phyloP scores from a whole-genome alignment of 35 echinoderm and acorn worm species.

The Heliocidaris erythrogramma region DNA sequence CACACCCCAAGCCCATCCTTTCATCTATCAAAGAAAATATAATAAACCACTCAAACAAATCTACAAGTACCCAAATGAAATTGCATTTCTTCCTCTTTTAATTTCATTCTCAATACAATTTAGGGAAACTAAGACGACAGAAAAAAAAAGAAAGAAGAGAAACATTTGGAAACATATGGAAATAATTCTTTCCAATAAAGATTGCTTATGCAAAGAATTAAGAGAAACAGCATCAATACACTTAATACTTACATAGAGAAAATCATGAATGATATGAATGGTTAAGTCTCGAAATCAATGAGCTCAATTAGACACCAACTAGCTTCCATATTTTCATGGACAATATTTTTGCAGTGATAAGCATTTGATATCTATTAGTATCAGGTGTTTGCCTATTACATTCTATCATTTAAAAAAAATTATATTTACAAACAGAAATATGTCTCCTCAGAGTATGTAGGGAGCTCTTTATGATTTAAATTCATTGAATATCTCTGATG shows the following conservation, averaged over 20 bases:
- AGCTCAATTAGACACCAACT: background rate
- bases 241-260: constrained; percentile 6
- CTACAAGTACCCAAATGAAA: background rate
- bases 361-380: background rate
- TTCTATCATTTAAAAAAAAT: background rate
- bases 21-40: background rate
- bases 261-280: background rate
- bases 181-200: constrained; percentile 6
- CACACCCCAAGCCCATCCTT: background rate
- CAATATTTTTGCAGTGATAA: background rate
- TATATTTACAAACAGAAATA: constrained; percentile 19
- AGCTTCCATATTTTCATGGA: background rate
- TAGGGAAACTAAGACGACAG: constrained; percentile 8
- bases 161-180: background rate
- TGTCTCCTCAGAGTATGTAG: background rate
- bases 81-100: constrained; percentile 12
- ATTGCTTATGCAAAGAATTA: background rate
- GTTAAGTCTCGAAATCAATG: background rate
- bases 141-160: background rate
- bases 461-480: background rate
- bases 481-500: constrained; percentile 12
- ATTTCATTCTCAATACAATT: constrained; percentile 19
- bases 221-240: constrained; percentile 2
- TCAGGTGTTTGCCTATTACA: background rate
- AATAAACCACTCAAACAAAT: background rate